These are phyloP conservation scores for Cochlearius cochlearius DNA, from an alignment of 2,113 vertebrate species.

Conservation along the genomic window DNA sequence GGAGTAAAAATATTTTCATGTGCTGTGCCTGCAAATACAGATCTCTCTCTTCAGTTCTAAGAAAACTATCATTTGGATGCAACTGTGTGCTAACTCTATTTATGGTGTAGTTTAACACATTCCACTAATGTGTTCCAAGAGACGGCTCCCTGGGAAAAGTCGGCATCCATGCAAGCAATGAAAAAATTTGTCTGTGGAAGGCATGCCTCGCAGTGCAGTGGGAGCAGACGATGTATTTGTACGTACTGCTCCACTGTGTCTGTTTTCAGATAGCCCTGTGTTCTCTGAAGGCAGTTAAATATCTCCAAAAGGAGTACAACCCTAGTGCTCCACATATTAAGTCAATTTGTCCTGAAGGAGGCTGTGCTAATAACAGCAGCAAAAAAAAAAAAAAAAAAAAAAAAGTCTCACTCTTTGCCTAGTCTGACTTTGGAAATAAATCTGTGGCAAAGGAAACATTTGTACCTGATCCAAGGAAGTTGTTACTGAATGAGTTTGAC, in stretches of 20 bases:
- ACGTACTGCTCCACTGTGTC: neutral
- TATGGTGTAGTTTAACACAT: neutral
- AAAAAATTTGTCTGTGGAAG: neutral
- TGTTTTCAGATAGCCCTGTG: neutral
- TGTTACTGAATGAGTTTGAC: constrained; percentile 10
- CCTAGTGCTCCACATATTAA: constrained; percentile 7
- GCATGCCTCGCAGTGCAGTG: neutral
- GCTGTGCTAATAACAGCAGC: neutral
- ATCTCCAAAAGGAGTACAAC: neutral
- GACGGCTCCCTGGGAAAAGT: neutral
- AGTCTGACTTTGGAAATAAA: neutral
- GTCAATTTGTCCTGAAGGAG: neutral
- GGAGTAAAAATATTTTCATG: constrained; percentile 50
- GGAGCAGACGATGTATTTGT: neutral
- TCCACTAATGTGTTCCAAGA: neutral
- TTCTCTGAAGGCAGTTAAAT: neutral
- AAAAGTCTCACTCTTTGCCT: neutral
- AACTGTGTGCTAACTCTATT: neutral
- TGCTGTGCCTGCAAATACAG: constrained; percentile 39
- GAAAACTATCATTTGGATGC: neutral
- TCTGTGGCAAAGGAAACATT: neutral
- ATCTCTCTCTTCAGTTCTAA: neutral
- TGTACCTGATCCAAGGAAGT: neutral
- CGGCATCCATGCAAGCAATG: neutral
- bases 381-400: neutral